These are phyloP conservation scores for Ischnus inquisitorius DNA, from an alignment of 2,888 invertebrate species.

Conservation along the genomic window DNA sequence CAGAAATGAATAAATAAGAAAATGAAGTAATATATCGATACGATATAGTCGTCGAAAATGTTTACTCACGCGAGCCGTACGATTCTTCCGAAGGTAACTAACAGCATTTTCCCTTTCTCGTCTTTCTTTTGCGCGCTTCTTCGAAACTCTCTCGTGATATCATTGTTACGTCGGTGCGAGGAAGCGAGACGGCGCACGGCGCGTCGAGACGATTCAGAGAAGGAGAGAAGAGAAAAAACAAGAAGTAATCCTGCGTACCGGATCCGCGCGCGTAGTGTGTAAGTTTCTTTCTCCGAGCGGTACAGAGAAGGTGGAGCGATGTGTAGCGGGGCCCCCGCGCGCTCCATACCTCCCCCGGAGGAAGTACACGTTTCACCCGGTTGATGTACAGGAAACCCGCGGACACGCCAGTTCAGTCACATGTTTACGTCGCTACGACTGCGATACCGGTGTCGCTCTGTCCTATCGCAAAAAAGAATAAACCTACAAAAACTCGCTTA, in stretches of 20 bases:
- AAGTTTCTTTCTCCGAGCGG: slow-evolving; percentile 58
- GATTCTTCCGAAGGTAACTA: neutral
- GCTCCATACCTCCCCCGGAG: slow-evolving; percentile 71
- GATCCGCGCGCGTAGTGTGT: slow-evolving; percentile 32
- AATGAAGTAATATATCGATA: too few relatives aligned
- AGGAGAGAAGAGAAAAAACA: slow-evolving; percentile 47
- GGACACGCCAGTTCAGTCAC: slow-evolving; percentile 78
- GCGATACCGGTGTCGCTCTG: slow-evolving; percentile 52
- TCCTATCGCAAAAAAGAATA: slow-evolving; percentile 19
- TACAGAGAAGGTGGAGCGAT: slow-evolving; percentile 44
- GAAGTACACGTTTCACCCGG: slow-evolving; percentile 82
- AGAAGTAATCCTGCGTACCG: slow-evolving; percentile 45
- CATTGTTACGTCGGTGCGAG: slow-evolving; percentile 71
- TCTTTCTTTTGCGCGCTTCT: slow-evolving; percentile 10
- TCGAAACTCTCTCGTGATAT: slow-evolving; percentile 69
- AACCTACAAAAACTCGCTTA: neutral
- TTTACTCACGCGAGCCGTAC: neutral
- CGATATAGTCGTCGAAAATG: neutral
- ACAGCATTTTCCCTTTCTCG: slow-evolving; percentile 19
- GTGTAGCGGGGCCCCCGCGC: slow-evolving; percentile 69
- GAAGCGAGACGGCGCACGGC: slow-evolving; percentile 41
- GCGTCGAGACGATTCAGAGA: slow-evolving; percentile 62
- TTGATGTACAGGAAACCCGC: slow-evolving; percentile 78
- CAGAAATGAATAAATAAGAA: too few relatives aligned
- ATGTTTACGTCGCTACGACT: slow-evolving; percentile 77